These are phyloP conservation scores for Lepisosteus osseus DNA, from an alignment of 2,113 vertebrate genomes.

Conservation along the genomic window DNA sequence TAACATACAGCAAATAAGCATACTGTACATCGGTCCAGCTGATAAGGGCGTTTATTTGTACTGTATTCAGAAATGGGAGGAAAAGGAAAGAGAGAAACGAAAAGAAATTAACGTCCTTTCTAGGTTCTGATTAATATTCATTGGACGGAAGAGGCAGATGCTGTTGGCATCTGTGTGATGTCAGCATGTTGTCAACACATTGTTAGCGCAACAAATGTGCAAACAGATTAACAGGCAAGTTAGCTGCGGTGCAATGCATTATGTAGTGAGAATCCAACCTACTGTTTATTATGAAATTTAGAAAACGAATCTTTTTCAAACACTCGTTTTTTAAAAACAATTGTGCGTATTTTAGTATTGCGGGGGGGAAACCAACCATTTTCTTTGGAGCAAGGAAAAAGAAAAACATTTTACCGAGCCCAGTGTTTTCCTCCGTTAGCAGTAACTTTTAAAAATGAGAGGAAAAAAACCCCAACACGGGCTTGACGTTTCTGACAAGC, in stretches of 20 bases:
- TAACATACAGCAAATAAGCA: too few species aligned
- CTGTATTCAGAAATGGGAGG: constrained; percentile 3
- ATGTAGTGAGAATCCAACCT: constrained; percentile 45
- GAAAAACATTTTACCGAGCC: too few species aligned
- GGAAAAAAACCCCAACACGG: too few species aligned
- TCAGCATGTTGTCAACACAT: constrained; percentile 67
- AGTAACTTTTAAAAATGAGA: too few species aligned
- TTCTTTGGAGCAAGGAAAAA: too few species aligned
- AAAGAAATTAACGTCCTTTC: background rate
- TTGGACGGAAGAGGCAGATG: constrained; percentile 57
- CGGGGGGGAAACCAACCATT: too few species aligned
- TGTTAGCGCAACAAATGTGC: constrained; percentile 59
- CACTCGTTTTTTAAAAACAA: too few species aligned
- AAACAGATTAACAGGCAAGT: constrained; percentile 49
- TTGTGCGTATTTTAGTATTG: too few species aligned
- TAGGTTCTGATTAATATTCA: constrained; percentile 47
- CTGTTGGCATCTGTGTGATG: constrained; percentile 64
- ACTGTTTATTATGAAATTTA: constrained; percentile 5
- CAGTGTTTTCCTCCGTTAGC: too few species aligned
- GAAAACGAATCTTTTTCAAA: too few species aligned
- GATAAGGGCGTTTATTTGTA: background rate
- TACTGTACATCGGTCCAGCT: background rate
- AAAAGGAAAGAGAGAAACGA: constrained; percentile 23
- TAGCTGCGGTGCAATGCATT: constrained; percentile 40
- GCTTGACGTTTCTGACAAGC: too few species aligned